Conservation (phyloP, 2,888 invertebrate species). For the Hololepta plana region DNA sequence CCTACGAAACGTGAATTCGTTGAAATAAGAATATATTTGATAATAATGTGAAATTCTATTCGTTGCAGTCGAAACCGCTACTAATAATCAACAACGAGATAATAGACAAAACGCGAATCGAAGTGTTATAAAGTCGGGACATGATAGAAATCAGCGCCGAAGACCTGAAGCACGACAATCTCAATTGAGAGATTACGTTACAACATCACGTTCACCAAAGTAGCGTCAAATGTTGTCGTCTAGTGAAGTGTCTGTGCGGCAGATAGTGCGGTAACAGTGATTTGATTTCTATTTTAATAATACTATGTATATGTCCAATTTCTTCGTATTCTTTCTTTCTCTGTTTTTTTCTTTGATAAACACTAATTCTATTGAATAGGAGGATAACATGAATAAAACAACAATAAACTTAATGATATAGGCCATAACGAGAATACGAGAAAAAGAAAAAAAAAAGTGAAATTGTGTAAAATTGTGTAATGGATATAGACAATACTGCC, state of each 20-base stretch:
- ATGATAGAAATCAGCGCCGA: conserved; percentile 17
- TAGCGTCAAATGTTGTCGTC: no score
- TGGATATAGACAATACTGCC: conserved; percentile 16
- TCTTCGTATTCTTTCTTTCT: no score
- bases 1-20: no score
- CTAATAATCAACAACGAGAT: conserved; percentile 12
- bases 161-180: conserved; percentile 21
- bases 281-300: background rate
- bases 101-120: conserved; percentile 9
- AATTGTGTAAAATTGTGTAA: conserved; percentile 9
- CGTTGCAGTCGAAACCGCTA: no score
- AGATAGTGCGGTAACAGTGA: conserved; percentile 11
- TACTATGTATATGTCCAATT: background rate
- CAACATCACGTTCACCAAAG: conserved; percentile 29
- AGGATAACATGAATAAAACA: conserved; percentile 3
- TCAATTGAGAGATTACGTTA: conserved; percentile 25
- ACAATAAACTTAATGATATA: background rate
- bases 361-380: no score
- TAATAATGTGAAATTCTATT: no score
- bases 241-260: conserved; percentile 14
- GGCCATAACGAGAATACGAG: conserved; percentile 1
- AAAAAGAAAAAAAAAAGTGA: background rate
- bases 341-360: no score
- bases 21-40: no score
- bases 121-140: conserved; percentile 14